Base-by-base conservation (phyloP, 2,888 invertebrate genomes). In the Epiperipatus broadwayi region DNA sequence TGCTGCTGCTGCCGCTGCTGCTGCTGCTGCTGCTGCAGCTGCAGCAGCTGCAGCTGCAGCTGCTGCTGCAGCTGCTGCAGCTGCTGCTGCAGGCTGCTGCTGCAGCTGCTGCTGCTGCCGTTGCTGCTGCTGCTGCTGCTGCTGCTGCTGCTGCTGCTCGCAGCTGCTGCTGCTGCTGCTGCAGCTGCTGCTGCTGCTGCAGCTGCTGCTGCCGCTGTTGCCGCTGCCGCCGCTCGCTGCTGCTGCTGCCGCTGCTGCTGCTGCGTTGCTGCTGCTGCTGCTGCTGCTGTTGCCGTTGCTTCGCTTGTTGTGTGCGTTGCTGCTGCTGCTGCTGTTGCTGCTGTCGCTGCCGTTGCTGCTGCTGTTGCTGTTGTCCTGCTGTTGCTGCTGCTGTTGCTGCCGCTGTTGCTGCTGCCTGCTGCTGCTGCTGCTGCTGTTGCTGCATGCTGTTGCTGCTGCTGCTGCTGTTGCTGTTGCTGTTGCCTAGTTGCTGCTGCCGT, bases 391-490 rank as follows among this genome's bases (percentile, higher is more conserved):
- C 25, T 25, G 25, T 25, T 25, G 25, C 25, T 25, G 25, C 25
- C 10, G 25, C 25, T 25, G 25, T 10, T 25, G n/a, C n/a, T n/a
- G n/a, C n/a, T n/a, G n/a, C n/a, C n/a, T n/a, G n/a, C n/a, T n/a
- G n/a, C n/a, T n/a, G 25, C 25, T 25, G 25, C 25, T 25, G 25
- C 25, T 25, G 25, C 25, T 25, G 25, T 10, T 25, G 25, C n/a
- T n/a, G n/a, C n/a, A n/a, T n/a, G n/a, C n/a, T n/a, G n/a, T n/a
- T n/a, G n/a, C n/a, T n/a, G n/a, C 25, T 25, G 25, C 25, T 25
- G 25, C 25, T 25, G 25, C 25, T 25, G 25, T 25, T 25, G 25
- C 25, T 25, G 25, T n/a, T n/a, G n/a, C n/a, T n/a, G n/a, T n/a
- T n/a, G n/a, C n/a, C n/a, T n/a, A n/a, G 25, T 25, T 25, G 25